These are phyloP conservation scores for Trachymyrmex cornetzi DNA, from an alignment of 1,140 invertebrate species.

Conservation along the genomic window DNA sequence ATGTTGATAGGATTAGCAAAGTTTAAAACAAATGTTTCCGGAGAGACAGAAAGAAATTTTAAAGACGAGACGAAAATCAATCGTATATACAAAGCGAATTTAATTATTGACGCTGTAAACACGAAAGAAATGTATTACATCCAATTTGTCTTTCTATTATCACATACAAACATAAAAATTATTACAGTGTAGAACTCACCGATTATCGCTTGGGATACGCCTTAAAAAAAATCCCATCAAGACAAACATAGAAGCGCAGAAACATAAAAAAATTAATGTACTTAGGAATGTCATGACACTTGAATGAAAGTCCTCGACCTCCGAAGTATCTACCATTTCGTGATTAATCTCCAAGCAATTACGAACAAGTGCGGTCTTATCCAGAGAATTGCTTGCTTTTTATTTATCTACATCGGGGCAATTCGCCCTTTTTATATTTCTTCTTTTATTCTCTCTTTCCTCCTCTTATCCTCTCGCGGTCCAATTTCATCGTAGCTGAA, in stretches of 20 bases:
- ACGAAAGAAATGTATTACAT: not conserved
- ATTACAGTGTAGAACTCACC: not conserved
- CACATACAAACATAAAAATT: not conserved
- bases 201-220: not conserved
- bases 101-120: slow-evolving; percentile 9
- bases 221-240: not conserved
- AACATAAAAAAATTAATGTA: slow-evolving; percentile 8
- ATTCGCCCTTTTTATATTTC: slow-evolving; percentile 29
- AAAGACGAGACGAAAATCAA: not conserved
- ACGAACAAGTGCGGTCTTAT: slow-evolving; percentile 41
- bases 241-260: not conserved
- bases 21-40: too few relatives aligned
- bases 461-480: not conserved
- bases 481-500: slow-evolving; percentile 61
- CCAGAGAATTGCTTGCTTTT: slow-evolving; percentile 1
- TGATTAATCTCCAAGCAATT: slow-evolving; percentile 64
- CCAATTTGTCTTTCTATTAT: not conserved
- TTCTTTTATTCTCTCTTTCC: not conserved
- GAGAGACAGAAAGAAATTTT: not conserved
- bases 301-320: slow-evolving; percentile 23
- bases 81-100: not conserved
- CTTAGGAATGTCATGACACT: slow-evolving; percentile 8
- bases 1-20: not conserved
- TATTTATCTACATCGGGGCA: slow-evolving; percentile 62
- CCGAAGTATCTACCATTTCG: slow-evolving; percentile 42